Evolutionary conservation across 2,113 vertebrate genomes (phyloP), one percentile per base, ranked within the genome.

Genomic region (Sinocyclocheilus grahami): DNA sequence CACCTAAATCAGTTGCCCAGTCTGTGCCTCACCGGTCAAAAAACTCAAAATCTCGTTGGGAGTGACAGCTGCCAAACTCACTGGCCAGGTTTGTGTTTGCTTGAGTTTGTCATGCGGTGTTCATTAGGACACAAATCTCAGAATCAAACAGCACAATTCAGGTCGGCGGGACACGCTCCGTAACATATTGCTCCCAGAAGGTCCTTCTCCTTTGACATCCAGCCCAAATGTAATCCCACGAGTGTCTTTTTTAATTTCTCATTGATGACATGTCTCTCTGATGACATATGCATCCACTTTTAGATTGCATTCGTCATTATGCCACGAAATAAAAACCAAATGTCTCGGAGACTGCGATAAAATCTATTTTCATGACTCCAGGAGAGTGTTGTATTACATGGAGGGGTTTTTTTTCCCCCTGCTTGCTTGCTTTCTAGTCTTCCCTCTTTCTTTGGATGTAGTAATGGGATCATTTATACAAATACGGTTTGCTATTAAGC

Each of bases 381-480:
- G 81, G 85, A 87, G 88, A 27, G 86, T 78, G 74, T 91, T 87
- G 62, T 58, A 84, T 92, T 92, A 91, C 89, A 90, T 63, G 48
- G 60, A 86, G 60, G 69, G 83, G 27, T 1, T 82, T 78, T 62
- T 85, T 78, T 71, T 39, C 22, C 22, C 48, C 24, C 27, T 30
- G 22, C 76, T 62, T 39, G 55, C 86, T 48, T 72, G 53, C 63
- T 74, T 33, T 60, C 60, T 42, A 69, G 79, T 82, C 62, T 71
- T 30, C 78, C 78, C 71, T 78, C 39, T 78, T 82, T 62, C 84
- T 82, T 62, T n/a, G n/a, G n/a, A n/a, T n/a, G n/a, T n/a, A n/a
- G n/a, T 88, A 88, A 86, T 91, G 88, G 91, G 87, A 85, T 88
- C 60, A n/a, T n/a, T n/a, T n/a, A n/a, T n/a, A n/a, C n/a, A n/a